Evolutionary conservation across 92 coral and sea anemone species (phyloP).

Genomic region (Parazoanthus swiftii): DNA sequence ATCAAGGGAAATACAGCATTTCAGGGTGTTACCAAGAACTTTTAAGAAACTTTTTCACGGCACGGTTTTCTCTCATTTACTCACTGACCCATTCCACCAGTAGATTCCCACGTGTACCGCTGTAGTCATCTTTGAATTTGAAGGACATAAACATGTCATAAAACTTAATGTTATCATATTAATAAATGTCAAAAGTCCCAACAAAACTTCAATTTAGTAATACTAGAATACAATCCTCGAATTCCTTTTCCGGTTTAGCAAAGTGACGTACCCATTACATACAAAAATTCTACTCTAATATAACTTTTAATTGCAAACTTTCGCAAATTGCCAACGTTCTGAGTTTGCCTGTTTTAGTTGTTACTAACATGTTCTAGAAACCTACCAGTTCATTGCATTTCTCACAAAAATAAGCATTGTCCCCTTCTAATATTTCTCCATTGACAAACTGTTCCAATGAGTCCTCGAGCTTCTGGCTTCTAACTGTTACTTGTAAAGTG

Average conservation of each 20-base stretch:
- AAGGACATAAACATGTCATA: too few relatives aligned
- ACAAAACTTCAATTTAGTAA: neutral
- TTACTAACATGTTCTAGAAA: neutral
- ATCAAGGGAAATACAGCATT: neutral
- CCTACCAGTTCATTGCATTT: conserved; percentile 84
- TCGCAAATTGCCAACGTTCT: too few relatives aligned
- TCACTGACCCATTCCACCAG: neutral
- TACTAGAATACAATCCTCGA: neutral
- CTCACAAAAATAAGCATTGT: conserved; percentile 91
- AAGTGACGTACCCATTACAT: neutral
- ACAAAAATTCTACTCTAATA: neutral
- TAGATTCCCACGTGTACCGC: too few relatives aligned
- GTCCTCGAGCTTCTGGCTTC: conserved; percentile 72
- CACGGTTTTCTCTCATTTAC: too few relatives aligned
- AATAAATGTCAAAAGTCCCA: neutral
- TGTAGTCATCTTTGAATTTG: too few relatives aligned
- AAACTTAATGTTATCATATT: too few relatives aligned
- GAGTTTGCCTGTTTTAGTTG: neutral
- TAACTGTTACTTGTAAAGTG: conserved; percentile 80
- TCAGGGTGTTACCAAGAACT: too few relatives aligned
- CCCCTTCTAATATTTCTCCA: conserved; percentile 92
- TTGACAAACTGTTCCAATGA: conserved; percentile 91
- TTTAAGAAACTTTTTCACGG: too few relatives aligned
- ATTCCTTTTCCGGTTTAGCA: neutral
- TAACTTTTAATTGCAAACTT: too few relatives aligned